A percentile compares a stretch with the other conserved stretches of the same genome.
phyloP scores from a whole-genome alignment of 2,113 vertebrate species.

The Atlantisia rogersi region DNA sequence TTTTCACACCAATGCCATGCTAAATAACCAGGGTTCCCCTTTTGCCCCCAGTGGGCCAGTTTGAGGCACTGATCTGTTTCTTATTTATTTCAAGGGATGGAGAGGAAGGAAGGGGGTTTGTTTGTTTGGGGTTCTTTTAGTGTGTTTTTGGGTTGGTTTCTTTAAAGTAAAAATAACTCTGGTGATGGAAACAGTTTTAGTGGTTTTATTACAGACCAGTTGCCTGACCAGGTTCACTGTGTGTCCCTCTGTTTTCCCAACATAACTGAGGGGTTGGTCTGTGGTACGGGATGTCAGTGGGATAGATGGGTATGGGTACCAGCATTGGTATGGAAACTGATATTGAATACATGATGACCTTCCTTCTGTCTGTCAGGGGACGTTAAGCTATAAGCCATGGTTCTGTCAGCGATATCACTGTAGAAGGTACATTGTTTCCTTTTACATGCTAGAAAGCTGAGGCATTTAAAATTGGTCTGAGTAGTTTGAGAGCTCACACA shows the following conservation, averaged over 20 bases:
- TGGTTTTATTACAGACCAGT: neutral
- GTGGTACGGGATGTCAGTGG: neutral
- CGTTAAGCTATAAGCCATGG: neutral
- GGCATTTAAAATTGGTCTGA: neutral
- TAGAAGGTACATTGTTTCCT: neutral
- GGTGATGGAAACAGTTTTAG: neutral
- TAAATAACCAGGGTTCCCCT: neutral
- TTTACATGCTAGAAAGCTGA: neutral
- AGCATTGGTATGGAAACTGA: neutral
- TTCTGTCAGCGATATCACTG: neutral
- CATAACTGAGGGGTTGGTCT: neutral
- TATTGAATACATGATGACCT: fast-evolving
- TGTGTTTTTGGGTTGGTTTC: neutral
- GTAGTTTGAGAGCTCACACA: neutral
- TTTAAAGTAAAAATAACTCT: neutral
- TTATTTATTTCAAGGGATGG: neutral
- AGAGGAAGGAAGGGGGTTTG: neutral
- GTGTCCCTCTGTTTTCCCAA: neutral
- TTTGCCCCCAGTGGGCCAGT: fast-evolving
- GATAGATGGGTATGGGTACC: neutral
- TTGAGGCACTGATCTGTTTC: neutral
- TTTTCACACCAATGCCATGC: neutral
- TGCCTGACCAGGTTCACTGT: neutral
- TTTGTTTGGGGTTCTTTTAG: neutral
- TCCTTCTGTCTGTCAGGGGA: neutral